Base-by-base conservation (phyloP, 1,140 invertebrate genomes). In the Hermetia illucens region DNA sequence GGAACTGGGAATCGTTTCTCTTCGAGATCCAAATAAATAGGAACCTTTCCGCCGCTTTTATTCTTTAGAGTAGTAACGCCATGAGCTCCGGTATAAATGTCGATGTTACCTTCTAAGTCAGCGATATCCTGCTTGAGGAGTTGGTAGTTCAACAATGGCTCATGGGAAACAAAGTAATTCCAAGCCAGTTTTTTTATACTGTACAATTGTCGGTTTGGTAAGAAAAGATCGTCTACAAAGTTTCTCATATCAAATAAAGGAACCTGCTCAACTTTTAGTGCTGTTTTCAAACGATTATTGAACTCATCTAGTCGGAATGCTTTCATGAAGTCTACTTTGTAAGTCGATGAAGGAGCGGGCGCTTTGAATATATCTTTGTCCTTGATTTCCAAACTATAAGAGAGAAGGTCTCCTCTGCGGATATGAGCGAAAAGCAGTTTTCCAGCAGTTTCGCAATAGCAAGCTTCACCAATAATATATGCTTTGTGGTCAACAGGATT, bases 101-200 rank as follows among this genome's bases (percentile, higher is more conserved):
- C 37, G 6, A 43, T 3, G 16, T n/a, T n/a, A 19, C 15, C 15
- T 10, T 21, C 17, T 35, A 21, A 31, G 17, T 34, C 18, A 2
- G 17, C 4, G 16, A 43, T 39, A 31, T 43, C 33, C 5, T 29
- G 9, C 34, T 43, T 43, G 9, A 43, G 37, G 5, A 22, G 3
- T 2, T 39, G 32, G 16, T 33, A 29, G 13, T 21, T 31, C 2
- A 12, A 10, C 2, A 39, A 13, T 1, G 39, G 27, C 13, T 43
- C 41, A 34, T 34, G 22, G 9, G n/a, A 21, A 35, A 39, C 32
- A 25, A 35, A 40, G 34, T 43, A 43, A 31, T 43, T 43, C 41
- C 41, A 43, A 15, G 29, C 32, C 12, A 43, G 18, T 36, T 43
- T 43, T n/a, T 40, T 43, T 1, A 36, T 31, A 4, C 29, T 37